Evolutionary conservation across 2,888 invertebrate species (phyloP).

Genomic region (Sturmia bella): DNA sequence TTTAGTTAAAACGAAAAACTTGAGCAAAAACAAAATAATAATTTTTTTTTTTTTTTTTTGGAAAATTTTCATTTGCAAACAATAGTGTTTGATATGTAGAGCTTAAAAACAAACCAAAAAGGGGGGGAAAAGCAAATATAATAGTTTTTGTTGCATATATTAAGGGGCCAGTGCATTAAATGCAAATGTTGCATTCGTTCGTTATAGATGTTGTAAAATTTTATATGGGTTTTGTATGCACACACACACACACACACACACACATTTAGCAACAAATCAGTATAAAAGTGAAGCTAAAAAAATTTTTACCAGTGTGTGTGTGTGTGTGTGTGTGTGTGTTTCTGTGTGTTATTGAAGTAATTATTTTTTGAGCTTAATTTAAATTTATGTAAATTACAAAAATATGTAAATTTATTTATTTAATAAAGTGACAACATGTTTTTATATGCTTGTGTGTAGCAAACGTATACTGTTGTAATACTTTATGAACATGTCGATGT

Average conservation of each 20-base stretch:
- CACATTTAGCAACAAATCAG: not conserved
- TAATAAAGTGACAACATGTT: constrained; percentile 68
- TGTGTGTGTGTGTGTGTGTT: constrained; percentile 23
- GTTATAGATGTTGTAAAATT: constrained; percentile 60
- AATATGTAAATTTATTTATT: constrained; percentile 70
- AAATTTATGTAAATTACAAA: constrained; percentile 71
- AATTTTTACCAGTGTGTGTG: not conserved
- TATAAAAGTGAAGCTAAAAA: constrained; percentile 12
- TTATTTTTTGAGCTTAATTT: constrained; percentile 70
- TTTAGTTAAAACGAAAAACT: constrained; percentile 47
- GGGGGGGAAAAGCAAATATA: constrained; percentile 54
- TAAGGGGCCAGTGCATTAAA: constrained; percentile 69
- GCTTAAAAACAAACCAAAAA: constrained; percentile 34
- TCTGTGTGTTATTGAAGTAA: constrained; percentile 59
- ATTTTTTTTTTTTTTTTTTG: too few relatives aligned
- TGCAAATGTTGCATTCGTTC: constrained; percentile 70
- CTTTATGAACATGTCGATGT: constrained; percentile 51
- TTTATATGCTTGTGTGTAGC: constrained; percentile 22
- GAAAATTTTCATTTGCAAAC: constrained; percentile 53
- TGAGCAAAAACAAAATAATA: constrained; percentile 27
- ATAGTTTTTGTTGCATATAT: constrained; percentile 67
- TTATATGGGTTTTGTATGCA: constrained; percentile 43
- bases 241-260: not conserved
- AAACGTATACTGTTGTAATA: constrained; percentile 43
- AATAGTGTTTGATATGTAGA: constrained; percentile 48